These are phyloP conservation scores for Lithophane semibrunnea DNA, from an alignment of 2,888 invertebrate species.

Conservation along the genomic window DNA sequence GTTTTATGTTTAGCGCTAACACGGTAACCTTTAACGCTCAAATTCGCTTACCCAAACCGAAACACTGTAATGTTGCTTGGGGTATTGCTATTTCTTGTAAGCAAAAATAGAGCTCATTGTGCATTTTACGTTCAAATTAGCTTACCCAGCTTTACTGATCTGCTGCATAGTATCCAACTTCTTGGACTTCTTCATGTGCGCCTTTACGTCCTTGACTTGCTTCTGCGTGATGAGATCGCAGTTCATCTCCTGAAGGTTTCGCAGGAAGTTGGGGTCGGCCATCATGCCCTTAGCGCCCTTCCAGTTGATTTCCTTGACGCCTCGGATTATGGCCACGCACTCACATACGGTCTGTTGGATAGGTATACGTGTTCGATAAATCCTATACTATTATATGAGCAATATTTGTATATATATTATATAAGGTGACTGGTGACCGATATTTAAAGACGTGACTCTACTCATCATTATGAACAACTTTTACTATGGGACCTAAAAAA, in stretches of 20 bases:
- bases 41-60: background rate
- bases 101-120: background rate
- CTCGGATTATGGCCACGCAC: conserved; percentile 96
- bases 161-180: conserved; percentile 95
- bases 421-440: background rate
- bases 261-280: conserved; percentile 96
- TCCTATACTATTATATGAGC: no score
- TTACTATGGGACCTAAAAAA: no score
- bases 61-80: background rate
- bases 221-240: conserved; percentile 93
- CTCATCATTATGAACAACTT: no score
- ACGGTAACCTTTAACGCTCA: background rate
- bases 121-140: background rate
- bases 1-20: no score
- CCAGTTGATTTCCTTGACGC: conserved; percentile 96
- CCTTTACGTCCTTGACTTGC: conserved; percentile 93
- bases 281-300: conserved; percentile 97
- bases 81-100: background rate
- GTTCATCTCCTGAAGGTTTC: conserved; percentile 96
- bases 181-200: conserved; percentile 93
- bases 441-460: no score
- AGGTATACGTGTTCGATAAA: background rate
- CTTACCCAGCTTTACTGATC: conserved; percentile 95
- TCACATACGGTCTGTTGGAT: conserved; percentile 93
- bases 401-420: background rate